Conservation (phyloP, 2,113 vertebrate species). For the Scartelaos histophorus region DNA sequence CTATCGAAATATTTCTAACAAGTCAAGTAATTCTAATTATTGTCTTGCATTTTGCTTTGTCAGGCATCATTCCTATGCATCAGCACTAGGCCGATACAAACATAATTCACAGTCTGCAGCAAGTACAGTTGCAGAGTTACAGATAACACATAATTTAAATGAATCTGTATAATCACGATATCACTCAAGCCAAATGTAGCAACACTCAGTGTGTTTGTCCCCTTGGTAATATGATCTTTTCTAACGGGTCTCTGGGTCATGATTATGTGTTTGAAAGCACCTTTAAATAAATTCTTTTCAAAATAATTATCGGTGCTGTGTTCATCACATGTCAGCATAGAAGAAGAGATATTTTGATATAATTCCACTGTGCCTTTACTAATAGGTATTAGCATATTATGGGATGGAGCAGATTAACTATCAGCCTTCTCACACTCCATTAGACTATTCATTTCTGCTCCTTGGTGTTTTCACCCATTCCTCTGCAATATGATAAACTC, state of each 20-base stretch:
- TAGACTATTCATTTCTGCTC: slow-evolving; percentile 49
- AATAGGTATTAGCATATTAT: slow-evolving; percentile 30
- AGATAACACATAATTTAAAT: not conserved
- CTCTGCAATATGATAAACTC: not conserved
- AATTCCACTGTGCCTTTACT: slow-evolving; percentile 18
- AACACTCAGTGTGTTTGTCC: slow-evolving; percentile 50
- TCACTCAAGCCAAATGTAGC: slow-evolving; percentile 28
- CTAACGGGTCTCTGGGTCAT: slow-evolving; percentile 36
- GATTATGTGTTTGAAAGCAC: slow-evolving; percentile 45
- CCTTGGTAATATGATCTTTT: slow-evolving; percentile 33
- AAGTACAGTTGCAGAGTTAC: not conserved
- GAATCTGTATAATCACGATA: no score
- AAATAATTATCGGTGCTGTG: slow-evolving; percentile 44
- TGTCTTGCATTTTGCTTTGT: slow-evolving; percentile 14
- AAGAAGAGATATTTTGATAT: slow-evolving; percentile 14
- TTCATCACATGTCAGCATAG: slow-evolving; percentile 2
- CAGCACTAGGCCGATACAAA: not conserved
- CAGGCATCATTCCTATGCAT: slow-evolving; percentile 56
- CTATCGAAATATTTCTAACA: not conserved
- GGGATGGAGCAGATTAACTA: slow-evolving; percentile 26
- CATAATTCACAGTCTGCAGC: not conserved
- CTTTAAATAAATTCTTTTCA: slow-evolving; percentile 42
- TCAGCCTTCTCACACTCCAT: slow-evolving; percentile 72
- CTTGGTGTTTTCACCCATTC: not conserved
- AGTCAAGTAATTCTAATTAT: not conserved